Evolutionary conservation across 2,797 vertebrate genomes (phyloP).

Genomic region (Chelon auratus): DNA sequence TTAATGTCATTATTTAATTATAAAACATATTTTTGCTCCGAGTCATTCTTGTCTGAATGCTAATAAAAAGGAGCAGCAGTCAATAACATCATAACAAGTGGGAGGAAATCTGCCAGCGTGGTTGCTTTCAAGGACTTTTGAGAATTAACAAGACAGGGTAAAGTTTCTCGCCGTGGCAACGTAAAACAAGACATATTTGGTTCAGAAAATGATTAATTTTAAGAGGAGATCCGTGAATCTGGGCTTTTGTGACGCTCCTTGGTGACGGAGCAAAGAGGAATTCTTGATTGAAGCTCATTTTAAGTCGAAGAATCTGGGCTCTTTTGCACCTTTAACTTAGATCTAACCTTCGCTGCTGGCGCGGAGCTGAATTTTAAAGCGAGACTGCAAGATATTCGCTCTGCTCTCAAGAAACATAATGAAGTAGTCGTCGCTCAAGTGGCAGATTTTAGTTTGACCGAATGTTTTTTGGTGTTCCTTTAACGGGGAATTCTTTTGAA

Average conservation of each 20-base stretch:
- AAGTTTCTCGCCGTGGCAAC: neutral
- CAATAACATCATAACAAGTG: slow-evolving; percentile 3
- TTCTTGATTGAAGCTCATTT: neutral
- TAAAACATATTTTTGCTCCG: neutral
- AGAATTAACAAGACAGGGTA: neutral
- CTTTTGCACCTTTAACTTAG: neutral
- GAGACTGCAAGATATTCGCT: neutral
- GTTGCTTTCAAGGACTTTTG: neutral
- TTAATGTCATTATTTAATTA: too few species aligned
- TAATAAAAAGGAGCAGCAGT: slow-evolving; percentile 3
- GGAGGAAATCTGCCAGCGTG: neutral
- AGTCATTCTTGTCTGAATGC: neutral
- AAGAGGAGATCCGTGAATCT: neutral
- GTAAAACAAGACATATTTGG: too few species aligned
- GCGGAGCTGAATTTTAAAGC: neutral
- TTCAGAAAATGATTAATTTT: neutral
- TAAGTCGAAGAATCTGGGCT: neutral
- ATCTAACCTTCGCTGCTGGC: neutral
- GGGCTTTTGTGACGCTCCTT: neutral
- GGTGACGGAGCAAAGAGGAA: neutral
- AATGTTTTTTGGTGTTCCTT: neutral
- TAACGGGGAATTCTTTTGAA: neutral
- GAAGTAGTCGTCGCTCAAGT: neutral
- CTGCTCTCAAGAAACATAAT: neutral
- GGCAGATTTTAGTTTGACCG: neutral